Evolutionary conservation across 2,113 vertebrate species (phyloP).

Genomic region (Crocuta crocuta): DNA sequence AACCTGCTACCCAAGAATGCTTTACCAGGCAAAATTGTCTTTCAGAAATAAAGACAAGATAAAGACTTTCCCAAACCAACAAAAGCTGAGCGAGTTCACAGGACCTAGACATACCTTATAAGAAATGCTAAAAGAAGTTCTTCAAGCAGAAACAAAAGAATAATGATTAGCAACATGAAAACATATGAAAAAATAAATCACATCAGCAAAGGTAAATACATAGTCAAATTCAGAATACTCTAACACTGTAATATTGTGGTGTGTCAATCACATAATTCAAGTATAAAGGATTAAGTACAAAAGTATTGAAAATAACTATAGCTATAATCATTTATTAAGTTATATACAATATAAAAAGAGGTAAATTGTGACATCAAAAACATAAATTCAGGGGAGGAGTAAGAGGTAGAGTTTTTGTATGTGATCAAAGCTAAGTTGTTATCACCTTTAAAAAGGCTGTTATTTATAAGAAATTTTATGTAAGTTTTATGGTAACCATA

Average conservation of each 20-base stretch:
- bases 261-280: not conserved
- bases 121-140: not conserved
- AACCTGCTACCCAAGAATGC: not conserved
- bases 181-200: not conserved
- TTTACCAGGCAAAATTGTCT: not conserved
- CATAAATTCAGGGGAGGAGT: not conserved
- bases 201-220: not conserved
- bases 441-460: not conserved
- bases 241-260: not conserved
- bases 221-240: not conserved
- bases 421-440: not conserved
- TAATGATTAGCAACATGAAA: not conserved
- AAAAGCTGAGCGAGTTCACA: not conserved
- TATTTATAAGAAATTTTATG: not conserved
- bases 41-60: not conserved
- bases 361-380: not conserved
- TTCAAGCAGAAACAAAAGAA: not conserved
- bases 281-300: not conserved
- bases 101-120: not conserved
- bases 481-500: not conserved
- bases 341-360: not conserved
- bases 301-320: not conserved
- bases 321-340: not conserved
- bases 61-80: not conserved
- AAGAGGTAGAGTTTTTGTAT: not conserved